Evolutionary conservation across 2,888 invertebrate species (phyloP).

Genomic region (Tuta absoluta): DNA sequence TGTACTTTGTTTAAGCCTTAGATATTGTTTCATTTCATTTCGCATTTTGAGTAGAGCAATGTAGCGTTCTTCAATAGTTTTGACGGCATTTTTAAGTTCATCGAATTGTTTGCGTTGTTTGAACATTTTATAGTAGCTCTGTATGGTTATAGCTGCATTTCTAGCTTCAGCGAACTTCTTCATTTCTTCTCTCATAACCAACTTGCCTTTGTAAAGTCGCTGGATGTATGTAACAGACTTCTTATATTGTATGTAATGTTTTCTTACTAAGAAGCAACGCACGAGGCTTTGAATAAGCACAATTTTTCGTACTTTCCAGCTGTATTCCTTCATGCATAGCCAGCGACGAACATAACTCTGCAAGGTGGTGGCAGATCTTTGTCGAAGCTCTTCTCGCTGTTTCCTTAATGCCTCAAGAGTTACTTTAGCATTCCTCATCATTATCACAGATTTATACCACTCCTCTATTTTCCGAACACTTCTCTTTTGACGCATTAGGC

Average conservation of each 20-base stretch:
- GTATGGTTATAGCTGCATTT: slow-evolving; percentile 58
- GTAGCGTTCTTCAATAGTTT: slow-evolving; percentile 49
- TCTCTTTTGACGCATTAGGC: slow-evolving; percentile 51
- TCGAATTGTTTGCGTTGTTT: slow-evolving; percentile 47
- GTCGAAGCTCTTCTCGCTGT: slow-evolving; percentile 48
- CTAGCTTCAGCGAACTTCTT: slow-evolving; percentile 44
- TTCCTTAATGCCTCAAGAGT: slow-evolving; percentile 46
- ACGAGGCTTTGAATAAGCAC: slow-evolving; percentile 56
- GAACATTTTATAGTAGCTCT: slow-evolving; percentile 67
- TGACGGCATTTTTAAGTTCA: slow-evolving; percentile 53
- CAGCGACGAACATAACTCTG: slow-evolving; percentile 61
- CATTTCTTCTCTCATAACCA: slow-evolving; percentile 62
- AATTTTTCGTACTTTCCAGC: slow-evolving; percentile 46
- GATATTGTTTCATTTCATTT: slow-evolving; percentile 49
- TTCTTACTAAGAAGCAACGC: slow-evolving; percentile 53
- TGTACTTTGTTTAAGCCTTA: slow-evolving; percentile 53
- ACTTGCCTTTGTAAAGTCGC: slow-evolving; percentile 61
- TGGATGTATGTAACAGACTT: slow-evolving; percentile 59
- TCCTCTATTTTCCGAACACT: slow-evolving; percentile 77
- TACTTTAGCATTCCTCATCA: slow-evolving; percentile 54
- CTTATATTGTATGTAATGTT: slow-evolving; percentile 48
- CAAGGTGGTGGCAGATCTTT: slow-evolving; percentile 53
- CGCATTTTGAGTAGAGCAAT: slow-evolving; percentile 61
- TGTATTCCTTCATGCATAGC: slow-evolving; percentile 56
- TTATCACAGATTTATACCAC: slow-evolving; percentile 67